A percentile compares a stretch with the other conserved stretches of the same genome.
Conservation (phyloP, 1,140 invertebrate species). For the Tyrophagus putrescentiae region DNA sequence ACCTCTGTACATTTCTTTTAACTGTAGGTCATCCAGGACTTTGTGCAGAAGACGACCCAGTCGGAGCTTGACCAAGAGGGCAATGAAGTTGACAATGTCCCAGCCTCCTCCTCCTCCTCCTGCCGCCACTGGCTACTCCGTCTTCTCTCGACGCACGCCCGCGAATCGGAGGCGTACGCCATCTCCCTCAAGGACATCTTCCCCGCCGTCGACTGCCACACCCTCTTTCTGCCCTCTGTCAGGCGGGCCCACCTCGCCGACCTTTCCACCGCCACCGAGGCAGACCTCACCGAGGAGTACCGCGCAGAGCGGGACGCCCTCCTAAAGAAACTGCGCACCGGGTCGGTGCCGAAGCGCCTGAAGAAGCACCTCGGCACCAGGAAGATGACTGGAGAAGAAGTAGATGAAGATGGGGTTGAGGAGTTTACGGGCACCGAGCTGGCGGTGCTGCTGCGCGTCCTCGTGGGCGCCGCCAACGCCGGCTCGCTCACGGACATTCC, state of each 20-base stretch:
- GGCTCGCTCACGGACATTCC: conserved; percentile 26
- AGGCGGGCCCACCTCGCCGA: conserved; percentile 23
- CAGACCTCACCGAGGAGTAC: conserved; percentile 25
- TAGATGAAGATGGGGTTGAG: too few relatives aligned
- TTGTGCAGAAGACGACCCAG: too few relatives aligned
- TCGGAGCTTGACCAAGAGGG: conserved; percentile 17
- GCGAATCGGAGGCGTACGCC: conserved; percentile 26
- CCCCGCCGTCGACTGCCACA: conserved; percentile 26
- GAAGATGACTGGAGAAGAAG: too few relatives aligned
- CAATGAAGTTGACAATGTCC: too few relatives aligned
- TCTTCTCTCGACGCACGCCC: conserved; percentile 23
- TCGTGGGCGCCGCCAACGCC: conserved; percentile 26
- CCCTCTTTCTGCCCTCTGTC: conserved; percentile 25
- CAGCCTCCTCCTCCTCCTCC: too few relatives aligned
- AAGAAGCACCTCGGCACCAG: too few relatives aligned
- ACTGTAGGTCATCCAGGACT: conserved; percentile 28
- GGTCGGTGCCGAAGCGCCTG: conserved; percentile 25
- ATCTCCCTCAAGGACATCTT: conserved; percentile 26
- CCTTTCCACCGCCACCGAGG: conserved; percentile 24
- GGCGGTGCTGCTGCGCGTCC: conserved; percentile 23
- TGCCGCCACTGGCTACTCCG: conserved; percentile 24
- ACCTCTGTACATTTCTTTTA: too few relatives aligned
- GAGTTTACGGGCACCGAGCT: conserved; percentile 24
- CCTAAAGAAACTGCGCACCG: conserved; percentile 22
- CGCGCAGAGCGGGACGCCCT: conserved; percentile 22